phyloP scores from a whole-genome alignment of 2,888 invertebrate species.

The Helleia helle region DNA sequence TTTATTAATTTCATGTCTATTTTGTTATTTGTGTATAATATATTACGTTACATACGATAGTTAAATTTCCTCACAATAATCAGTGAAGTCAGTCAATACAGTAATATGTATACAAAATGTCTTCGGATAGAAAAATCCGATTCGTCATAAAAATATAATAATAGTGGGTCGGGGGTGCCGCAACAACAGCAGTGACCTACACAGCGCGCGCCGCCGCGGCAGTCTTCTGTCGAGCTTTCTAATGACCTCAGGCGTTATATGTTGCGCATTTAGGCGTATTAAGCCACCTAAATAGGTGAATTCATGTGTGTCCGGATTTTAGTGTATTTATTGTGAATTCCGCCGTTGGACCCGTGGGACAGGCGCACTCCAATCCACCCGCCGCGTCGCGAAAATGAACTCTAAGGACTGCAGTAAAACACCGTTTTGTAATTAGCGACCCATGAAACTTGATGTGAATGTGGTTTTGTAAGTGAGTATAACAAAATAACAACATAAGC shows the following conservation, averaged over 20 bases:
- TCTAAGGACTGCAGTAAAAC: slow-evolving; percentile 49
- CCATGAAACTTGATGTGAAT: slow-evolving; percentile 29
- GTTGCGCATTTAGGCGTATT: slow-evolving; percentile 49
- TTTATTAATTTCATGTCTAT: no score
- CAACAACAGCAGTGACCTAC: slow-evolving; percentile 65
- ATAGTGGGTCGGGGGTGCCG: slow-evolving; percentile 69
- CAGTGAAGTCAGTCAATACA: no score
- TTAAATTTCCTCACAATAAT: no score
- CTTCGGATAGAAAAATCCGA: slow-evolving; percentile 58
- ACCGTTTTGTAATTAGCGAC: slow-evolving; percentile 51
- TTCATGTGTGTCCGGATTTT: slow-evolving; percentile 42
- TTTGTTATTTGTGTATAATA: no score
- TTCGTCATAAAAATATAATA: slow-evolving; percentile 74
- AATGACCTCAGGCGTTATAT: slow-evolving; percentile 69
- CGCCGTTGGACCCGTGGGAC: slow-evolving; percentile 36
- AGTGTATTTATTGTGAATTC: slow-evolving; percentile 45
- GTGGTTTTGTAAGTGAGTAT: slow-evolving; percentile 36
- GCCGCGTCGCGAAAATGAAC: slow-evolving; percentile 52
- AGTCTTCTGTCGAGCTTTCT: slow-evolving; percentile 69
- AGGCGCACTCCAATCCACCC: slow-evolving; percentile 41
- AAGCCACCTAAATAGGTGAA: slow-evolving; percentile 40
- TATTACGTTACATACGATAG: no score
- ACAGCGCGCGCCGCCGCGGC: slow-evolving; percentile 68
- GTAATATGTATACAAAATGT: no score
- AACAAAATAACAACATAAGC: no score